These are phyloP conservation scores for Hyposmocoma kahamanoa DNA, from an alignment of 1,140 invertebrate genomes.

Conservation along the genomic window DNA sequence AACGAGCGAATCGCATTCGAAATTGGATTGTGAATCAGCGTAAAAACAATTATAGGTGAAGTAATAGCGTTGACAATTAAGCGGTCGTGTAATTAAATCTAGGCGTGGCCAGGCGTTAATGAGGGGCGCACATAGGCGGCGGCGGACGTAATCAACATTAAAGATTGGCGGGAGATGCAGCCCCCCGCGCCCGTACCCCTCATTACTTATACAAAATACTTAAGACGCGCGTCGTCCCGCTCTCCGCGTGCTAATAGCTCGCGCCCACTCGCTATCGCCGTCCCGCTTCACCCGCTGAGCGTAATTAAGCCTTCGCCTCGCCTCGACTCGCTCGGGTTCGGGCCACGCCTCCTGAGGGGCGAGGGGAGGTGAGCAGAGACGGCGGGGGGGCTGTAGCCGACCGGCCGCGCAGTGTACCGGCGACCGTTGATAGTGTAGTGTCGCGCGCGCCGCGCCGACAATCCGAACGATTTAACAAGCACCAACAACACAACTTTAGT, in stretches of 20 bases:
- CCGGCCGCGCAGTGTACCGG: conserved; percentile 63
- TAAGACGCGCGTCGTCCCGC: conserved; percentile 69
- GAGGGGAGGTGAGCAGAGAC: conserved; percentile 25
- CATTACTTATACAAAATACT: conserved; percentile 73
- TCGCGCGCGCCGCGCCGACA: conserved; percentile 42
- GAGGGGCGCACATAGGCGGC: conserved; percentile 63
- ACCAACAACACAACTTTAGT: conserved; percentile 51
- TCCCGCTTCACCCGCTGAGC: conserved; percentile 58
- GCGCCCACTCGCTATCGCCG: conserved; percentile 66
- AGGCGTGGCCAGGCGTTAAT: conserved; percentile 67
- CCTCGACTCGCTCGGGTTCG: conserved; percentile 45
- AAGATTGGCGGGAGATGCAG: conserved; percentile 71
- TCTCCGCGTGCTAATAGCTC: conserved; percentile 67
- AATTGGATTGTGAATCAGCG: conserved; percentile 31
- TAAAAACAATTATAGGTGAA: conserved; percentile 36
- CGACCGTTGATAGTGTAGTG: conserved; percentile 57
- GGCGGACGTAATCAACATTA: conserved; percentile 67
- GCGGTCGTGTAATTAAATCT: conserved; percentile 57
- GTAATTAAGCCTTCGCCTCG: conserved; percentile 67
- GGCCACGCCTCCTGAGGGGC: conserved; percentile 46
- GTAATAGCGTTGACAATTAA: conserved; percentile 42
- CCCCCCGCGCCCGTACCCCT: conserved; percentile 47
- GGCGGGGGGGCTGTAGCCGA: conserved; percentile 40
- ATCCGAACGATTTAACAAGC: conserved; percentile 42
- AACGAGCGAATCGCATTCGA: conserved; percentile 17